These are phyloP conservation scores for Cinara cedri DNA, from an alignment of 2,888 invertebrate species.

Conservation along the genomic window DNA sequence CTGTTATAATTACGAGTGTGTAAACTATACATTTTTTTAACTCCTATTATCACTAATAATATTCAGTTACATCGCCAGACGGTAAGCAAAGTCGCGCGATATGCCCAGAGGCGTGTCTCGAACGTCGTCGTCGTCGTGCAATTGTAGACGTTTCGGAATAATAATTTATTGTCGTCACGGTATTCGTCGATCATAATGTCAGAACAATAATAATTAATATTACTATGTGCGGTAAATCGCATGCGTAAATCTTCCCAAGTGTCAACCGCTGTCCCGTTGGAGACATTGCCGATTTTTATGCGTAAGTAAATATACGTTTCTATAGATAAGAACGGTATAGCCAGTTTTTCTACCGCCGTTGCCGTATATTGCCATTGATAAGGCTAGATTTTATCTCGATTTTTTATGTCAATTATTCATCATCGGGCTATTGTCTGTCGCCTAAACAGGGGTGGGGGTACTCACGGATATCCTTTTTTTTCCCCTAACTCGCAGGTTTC, in stretches of 20 bases:
- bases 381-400: not conserved
- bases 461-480: not conserved
- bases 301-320: constrained; percentile 7
- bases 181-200: not conserved
- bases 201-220: no score
- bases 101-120: constrained; percentile 23
- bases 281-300: not conserved
- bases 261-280: not conserved
- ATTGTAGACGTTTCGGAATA: not conserved
- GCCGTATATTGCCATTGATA: not conserved
- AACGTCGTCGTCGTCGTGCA: constrained; percentile 9
- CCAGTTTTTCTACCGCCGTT: not conserved
- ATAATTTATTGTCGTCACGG: not conserved
- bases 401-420: not conserved
- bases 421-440: no score
- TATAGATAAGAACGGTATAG: not conserved
- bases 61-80: not conserved
- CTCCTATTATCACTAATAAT: no score
- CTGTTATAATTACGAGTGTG: no score
- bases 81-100: not conserved
- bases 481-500: no score
- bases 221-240: constrained; percentile 2
- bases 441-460: not conserved
- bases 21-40: not conserved
- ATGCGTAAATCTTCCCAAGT: constrained; percentile 22